These are phyloP conservation scores for Epicauta chinensis DNA, from an alignment of 1,140 invertebrate species.

Conservation along the genomic window DNA sequence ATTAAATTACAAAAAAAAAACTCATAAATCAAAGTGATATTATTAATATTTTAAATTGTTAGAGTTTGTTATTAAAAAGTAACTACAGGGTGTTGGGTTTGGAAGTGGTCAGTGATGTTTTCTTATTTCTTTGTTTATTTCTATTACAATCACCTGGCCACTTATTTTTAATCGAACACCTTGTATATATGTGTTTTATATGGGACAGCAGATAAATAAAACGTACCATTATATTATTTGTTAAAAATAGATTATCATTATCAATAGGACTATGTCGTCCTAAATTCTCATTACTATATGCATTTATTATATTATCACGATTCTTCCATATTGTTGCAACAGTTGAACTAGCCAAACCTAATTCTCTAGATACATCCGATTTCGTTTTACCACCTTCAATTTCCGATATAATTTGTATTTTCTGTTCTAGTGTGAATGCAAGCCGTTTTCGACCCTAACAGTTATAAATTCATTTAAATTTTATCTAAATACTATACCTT, in stretches of 20 bases:
- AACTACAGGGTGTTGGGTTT: too few relatives aligned
- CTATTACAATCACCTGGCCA: too few relatives aligned
- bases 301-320: slow-evolving; percentile 46
- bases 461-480: too few relatives aligned
- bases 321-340: slow-evolving; percentile 57
- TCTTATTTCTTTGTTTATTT: too few relatives aligned
- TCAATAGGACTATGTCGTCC: slow-evolving; percentile 16
- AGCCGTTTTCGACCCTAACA: slow-evolving; percentile 53
- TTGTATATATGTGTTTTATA: too few relatives aligned
- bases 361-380: slow-evolving; percentile 52
- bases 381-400: slow-evolving; percentile 54
- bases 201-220: too few relatives aligned
- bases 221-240: slow-evolving; percentile 18
- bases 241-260: slow-evolving; percentile 19
- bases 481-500: slow-evolving; percentile 22
- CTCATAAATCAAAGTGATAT: too few relatives aligned
- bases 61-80: too few relatives aligned
- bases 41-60: too few relatives aligned
- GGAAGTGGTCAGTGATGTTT: too few relatives aligned
- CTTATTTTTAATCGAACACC: too few relatives aligned
- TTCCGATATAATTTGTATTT: slow-evolving; percentile 57
- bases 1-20: too few relatives aligned
- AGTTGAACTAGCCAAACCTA: slow-evolving; percentile 53
- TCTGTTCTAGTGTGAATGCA: slow-evolving; percentile 56
- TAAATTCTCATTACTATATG: slow-evolving; percentile 28